These are phyloP conservation scores for Ophion slaviceki DNA, from an alignment of 2,888 invertebrate species.

Conservation along the genomic window DNA sequence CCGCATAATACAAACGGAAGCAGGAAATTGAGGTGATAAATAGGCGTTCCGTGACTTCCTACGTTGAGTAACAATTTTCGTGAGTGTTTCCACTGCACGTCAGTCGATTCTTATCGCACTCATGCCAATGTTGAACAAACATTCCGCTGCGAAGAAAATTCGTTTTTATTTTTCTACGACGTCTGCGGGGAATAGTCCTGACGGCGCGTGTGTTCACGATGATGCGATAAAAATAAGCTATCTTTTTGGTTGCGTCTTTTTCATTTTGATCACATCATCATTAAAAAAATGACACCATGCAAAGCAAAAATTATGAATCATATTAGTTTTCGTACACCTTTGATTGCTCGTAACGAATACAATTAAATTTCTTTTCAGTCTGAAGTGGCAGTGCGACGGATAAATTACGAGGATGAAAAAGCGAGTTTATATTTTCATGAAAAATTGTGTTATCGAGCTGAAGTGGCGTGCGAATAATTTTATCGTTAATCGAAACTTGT, in stretches of 20 bases:
- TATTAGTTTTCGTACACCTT: background rate
- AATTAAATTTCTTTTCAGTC: slow-evolving; percentile 16
- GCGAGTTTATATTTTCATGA: background rate
- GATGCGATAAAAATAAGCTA: background rate
- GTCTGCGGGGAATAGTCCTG: background rate
- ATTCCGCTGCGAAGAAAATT: slow-evolving; percentile 8
- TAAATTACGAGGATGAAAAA: background rate
- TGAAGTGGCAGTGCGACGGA: background rate
- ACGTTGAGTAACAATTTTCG: slow-evolving; percentile 31
- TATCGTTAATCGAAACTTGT: slow-evolving; percentile 4
- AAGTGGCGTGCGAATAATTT: slow-evolving; percentile 19
- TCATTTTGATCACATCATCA: no score
- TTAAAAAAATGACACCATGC: background rate
- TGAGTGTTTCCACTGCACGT: background rate
- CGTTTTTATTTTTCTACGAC: background rate
- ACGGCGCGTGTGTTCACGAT: no score
- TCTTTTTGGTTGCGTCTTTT: no score
- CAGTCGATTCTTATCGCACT: slow-evolving; percentile 16
- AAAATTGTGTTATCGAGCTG: background rate
- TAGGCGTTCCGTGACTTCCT: slow-evolving; percentile 28
- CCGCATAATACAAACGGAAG: slow-evolving; percentile 12
- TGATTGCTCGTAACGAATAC: slow-evolving; percentile 1
- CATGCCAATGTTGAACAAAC: slow-evolving; percentile 12
- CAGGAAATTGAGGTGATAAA: slow-evolving; percentile 22
- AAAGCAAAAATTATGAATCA: background rate